Conservation (phyloP, 2,888 invertebrate genomes). For the Trachelus stipa region DNA sequence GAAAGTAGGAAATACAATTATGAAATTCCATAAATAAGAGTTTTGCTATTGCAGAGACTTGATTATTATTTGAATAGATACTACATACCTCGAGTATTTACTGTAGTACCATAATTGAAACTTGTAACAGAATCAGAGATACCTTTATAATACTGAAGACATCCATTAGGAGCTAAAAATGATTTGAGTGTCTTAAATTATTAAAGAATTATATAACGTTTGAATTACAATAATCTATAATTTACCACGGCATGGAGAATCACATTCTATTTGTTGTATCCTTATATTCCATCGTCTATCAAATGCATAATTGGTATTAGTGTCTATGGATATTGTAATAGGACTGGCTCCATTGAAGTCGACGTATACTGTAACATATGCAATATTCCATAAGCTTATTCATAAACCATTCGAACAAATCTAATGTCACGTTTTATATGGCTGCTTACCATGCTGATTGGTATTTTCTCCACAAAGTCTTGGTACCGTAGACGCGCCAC, state of each 20-base stretch:
- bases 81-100: constrained; percentile 70
- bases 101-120: constrained; percentile 80
- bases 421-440: background rate
- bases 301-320: constrained; percentile 72
- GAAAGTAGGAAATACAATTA: background rate
- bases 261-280: constrained; percentile 79
- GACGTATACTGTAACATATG: constrained; percentile 71
- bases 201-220: background rate
- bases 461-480: constrained; percentile 84
- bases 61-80: constrained; percentile 29
- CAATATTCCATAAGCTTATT: background rate
- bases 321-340: constrained; percentile 77
- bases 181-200: background rate
- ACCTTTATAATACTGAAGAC: constrained; percentile 79
- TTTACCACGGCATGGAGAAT: constrained; percentile 76
- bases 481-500: constrained; percentile 77
- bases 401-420: background rate
- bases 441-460: constrained; percentile 74
- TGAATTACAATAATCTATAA: constrained; percentile 6
- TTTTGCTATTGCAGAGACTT: background rate
- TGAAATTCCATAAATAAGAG: background rate
- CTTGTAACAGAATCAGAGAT: constrained; percentile 75
- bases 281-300: constrained; percentile 80
- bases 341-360: constrained; percentile 78
- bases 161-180: constrained; percentile 78